Evolutionary conservation across 2,797 vertebrate genomes (phyloP).

Genomic region (Fistularia tabacaria): DNA sequence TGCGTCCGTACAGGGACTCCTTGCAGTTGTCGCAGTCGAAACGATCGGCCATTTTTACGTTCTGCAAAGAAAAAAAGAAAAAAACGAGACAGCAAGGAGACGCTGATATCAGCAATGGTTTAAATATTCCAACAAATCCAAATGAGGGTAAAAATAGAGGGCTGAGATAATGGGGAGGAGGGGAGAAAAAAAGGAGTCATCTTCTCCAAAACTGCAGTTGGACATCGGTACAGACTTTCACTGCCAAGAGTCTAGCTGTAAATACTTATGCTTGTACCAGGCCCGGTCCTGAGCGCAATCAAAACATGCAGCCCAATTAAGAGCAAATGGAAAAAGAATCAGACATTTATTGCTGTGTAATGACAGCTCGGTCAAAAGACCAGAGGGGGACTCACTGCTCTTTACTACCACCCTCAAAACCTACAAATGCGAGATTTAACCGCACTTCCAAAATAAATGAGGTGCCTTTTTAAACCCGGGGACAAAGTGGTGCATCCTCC

Average conservation of each 20-base stretch:
- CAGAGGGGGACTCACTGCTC: conserved; percentile 7
- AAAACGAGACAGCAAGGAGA: conserved; percentile 26
- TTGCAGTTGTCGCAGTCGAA: conserved; percentile 97
- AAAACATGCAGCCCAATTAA: conserved; percentile 36
- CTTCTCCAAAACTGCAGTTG: conserved; percentile 28
- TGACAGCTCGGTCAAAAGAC: conserved; percentile 41
- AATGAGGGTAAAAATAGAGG: conserved; percentile 5
- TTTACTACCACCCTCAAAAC: conserved; percentile 1
- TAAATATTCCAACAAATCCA: background rate
- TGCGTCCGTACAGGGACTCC: conserved; percentile 94
- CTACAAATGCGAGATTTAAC: conserved; percentile 21
- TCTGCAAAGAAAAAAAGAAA: background rate
- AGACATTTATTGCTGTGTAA: conserved; percentile 54
- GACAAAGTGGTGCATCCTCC: conserved; percentile 4
- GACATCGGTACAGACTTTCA: conserved; percentile 22
- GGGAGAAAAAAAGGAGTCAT: conserved; percentile 19
- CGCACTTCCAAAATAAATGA: background rate
- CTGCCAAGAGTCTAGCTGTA: conserved; percentile 52
- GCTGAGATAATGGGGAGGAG: conserved; percentile 3
- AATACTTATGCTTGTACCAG: conserved; percentile 52
- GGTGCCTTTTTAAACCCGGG: conserved; percentile 2
- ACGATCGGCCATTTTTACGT: conserved; percentile 85
- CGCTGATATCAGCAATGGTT: background rate
- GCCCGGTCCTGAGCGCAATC: conserved; percentile 42
- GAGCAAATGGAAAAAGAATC: conserved; percentile 43